Conservation (phyloP, 2,797 vertebrate genomes). For the Lithobates pipiens region DNA sequence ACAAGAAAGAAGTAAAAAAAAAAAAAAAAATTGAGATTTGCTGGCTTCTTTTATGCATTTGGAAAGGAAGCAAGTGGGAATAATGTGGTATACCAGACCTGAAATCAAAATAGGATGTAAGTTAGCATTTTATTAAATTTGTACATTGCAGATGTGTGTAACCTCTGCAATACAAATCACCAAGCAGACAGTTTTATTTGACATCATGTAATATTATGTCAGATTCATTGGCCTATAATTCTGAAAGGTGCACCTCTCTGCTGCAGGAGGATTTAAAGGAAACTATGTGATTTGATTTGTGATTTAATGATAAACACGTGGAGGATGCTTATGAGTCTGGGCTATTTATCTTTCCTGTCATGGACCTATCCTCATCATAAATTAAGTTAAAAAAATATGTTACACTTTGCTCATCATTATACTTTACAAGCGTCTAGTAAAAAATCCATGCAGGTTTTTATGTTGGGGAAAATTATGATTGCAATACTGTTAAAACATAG, state of each 20-base stretch:
- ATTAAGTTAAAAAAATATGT: neutral
- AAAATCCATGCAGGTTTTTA: neutral
- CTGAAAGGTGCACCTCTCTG: slow-evolving; percentile 15
- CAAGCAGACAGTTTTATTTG: slow-evolving; percentile 35
- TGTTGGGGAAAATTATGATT: neutral
- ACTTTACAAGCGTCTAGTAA: neutral
- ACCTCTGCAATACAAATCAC: slow-evolving; percentile 47
- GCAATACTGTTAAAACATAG: neutral
- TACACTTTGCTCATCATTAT: neutral
- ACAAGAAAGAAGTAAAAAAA: neutral
- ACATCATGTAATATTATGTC: slow-evolving; percentile 45
- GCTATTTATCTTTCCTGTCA: slow-evolving; percentile 23
- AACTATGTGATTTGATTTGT: slow-evolving; percentile 31
- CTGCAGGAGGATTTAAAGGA: slow-evolving; percentile 15
- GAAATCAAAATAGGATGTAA: neutral
- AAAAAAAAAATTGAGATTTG: neutral
- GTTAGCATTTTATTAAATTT: slow-evolving; percentile 29
- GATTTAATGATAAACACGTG: slow-evolving; percentile 44
- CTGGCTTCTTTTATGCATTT: neutral
- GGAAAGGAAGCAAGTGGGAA: slow-evolving; percentile 13
- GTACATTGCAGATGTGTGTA: slow-evolving; percentile 8
- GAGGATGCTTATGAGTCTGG: slow-evolving; percentile 25
- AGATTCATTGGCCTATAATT: slow-evolving; percentile 53
- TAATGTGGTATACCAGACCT: neutral
- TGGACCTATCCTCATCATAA: neutral